Base-by-base conservation (phyloP, 2,888 invertebrate genomes). In the Drosophila emarginata region DNA sequence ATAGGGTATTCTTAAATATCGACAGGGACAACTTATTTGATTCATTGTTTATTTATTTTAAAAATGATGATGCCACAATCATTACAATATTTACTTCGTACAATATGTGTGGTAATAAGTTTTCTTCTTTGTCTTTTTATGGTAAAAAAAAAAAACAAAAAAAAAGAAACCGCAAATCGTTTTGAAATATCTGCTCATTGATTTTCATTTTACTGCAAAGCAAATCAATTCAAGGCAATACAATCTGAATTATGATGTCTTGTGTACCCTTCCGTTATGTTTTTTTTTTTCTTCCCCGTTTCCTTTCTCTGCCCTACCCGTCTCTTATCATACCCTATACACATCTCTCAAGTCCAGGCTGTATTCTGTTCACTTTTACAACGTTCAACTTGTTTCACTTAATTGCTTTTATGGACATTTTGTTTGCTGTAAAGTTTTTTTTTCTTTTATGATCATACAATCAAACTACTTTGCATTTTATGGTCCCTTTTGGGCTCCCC, bases 331-430 rank as follows among this genome's bases (percentile, higher is more conserved):
- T n/a, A n/a, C n/a, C 6, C 5, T 23, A 68, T 62, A 68, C 32
- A 58, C 23, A 37, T 28, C 63, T 6, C 18, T 28, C 63, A 15
- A 15, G 23, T 70, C 69, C 68, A 60, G 45, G 26, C 23, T 26
- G 23, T 12, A 39, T 23, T 23, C 26, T 52, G 26, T 63, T 51
- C 39, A 51, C 26, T 52, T 59, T 59, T 58, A 71, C 71, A 40
- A 50, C 53, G 53, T 37, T 66, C 71, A 64, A 67, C 45, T 80
- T 83, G 69, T 68, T 81, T 76, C 62, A 67, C 61, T 62, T 85
- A 81, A 81, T 81, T 85, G 81, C 70, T 70, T 85, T 85, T 80
- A 81, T 77, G 82, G 64, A 72, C 84, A 71, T 68, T 80, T 70
- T 79, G 75, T 64, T 64, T 70, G 76, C 72, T 74, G 61, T 85